phyloP scores from a whole-genome alignment of 37 sponge, comb jelly and placozoan species.

The Diacarnus erythraeanus region DNA sequence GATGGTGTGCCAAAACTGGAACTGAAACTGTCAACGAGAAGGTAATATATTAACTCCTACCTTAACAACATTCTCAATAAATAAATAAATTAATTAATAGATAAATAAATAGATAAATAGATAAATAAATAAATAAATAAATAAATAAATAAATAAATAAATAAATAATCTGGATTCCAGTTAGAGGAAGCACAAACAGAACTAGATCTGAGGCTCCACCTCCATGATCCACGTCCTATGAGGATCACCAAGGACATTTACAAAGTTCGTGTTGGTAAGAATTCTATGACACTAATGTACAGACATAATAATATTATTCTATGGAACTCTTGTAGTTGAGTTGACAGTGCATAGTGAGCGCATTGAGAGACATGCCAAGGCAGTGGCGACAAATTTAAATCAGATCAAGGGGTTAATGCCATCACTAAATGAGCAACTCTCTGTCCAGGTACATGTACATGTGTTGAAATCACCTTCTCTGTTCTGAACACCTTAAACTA shows the following conservation, averaged over 20 bases:
- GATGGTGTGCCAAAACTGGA: neutral
- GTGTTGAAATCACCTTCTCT: too few relatives aligned
- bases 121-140: neutral
- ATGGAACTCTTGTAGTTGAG: slow-evolving; percentile 36
- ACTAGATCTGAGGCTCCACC: slow-evolving; percentile 83
- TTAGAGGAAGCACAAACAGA: slow-evolving; percentile 73
- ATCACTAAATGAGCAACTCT: neutral
- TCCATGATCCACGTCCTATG: slow-evolving; percentile 76
- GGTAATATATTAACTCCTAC: neutral
- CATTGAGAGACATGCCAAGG: slow-evolving; percentile 33
- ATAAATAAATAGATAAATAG: too few relatives aligned
- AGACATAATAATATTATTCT: neutral
- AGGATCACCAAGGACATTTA: slow-evolving; percentile 73
- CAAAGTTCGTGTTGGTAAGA: slow-evolving; percentile 50
- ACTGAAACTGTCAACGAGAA: neutral
- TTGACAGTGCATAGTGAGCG: slow-evolving; percentile 53
- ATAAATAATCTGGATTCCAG: slow-evolving; percentile 4
- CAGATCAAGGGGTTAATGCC: neutral
- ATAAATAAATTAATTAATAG: neutral
- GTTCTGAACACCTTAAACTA: too few relatives aligned
- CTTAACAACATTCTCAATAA: neutral
- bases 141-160: neutral
- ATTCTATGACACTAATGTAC: neutral
- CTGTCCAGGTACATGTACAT: slow-evolving; percentile 21
- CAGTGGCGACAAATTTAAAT: slow-evolving; percentile 22